Percentiles rank a stretch among this genome's conserved stretches.
phyloP scores from a whole-genome alignment of 2,797 vertebrate genomes.

The Numenius phaeopus region DNA sequence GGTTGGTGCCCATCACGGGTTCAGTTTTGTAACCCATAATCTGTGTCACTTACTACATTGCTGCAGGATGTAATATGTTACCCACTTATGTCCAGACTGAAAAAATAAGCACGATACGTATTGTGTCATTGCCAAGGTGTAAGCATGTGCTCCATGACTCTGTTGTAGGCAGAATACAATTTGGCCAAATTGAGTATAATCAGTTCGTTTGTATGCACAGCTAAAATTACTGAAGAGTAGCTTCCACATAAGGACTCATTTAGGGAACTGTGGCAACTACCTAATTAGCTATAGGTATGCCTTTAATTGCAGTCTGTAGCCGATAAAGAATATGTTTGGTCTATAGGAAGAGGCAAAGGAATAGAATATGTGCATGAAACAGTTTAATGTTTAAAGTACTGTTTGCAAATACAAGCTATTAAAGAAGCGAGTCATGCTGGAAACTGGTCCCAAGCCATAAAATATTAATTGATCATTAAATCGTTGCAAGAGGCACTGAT shows the following conservation, averaged over 20 bases:
- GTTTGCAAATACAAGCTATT: constrained; percentile 37
- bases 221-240: background rate
- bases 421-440: background rate
- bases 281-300: constrained; percentile 36
- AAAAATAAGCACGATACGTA: background rate
- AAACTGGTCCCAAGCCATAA: constrained; percentile 26
- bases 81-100: background rate
- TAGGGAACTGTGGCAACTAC: background rate
- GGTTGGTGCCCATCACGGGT: background rate
- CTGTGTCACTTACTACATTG: background rate
- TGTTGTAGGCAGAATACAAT: background rate
- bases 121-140: background rate
- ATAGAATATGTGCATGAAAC: background rate
- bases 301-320: constrained; percentile 5
- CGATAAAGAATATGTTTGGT: background rate
- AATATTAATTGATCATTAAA: constrained; percentile 52
- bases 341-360: constrained; percentile 10
- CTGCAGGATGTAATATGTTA: background rate
- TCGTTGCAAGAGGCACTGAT: background rate
- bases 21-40: background rate
- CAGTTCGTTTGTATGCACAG: background rate
- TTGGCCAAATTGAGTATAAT: background rate
- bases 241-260: constrained; percentile 3
- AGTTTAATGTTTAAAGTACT: constrained; percentile 41
- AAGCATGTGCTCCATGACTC: background rate